A percentile compares a stretch with the other conserved stretches of the same genome.
Conservation (phyloP, 92 coral and sea anemone genomes). For the Montipora capitata region DNA sequence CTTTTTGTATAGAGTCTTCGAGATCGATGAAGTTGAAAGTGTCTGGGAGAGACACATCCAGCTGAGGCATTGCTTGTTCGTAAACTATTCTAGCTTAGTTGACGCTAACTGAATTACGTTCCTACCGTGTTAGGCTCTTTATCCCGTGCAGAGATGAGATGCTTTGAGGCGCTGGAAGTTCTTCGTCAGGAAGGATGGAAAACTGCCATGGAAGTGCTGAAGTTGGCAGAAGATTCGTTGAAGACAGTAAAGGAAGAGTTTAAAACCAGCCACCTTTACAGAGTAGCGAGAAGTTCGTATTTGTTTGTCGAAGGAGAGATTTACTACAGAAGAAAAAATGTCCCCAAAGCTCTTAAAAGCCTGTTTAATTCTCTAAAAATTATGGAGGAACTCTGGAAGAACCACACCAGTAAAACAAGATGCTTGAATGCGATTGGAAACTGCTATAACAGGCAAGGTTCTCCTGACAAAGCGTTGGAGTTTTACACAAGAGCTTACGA, state of each 20-base stretch:
- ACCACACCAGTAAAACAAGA: constrained; percentile 68
- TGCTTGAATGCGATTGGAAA: constrained; percentile 84
- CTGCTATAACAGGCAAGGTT: constrained; percentile 47
- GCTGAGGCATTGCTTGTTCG: no score
- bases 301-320: constrained; percentile 58
- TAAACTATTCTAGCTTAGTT: no score
- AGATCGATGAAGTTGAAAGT: no score
- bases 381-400: constrained; percentile 19
- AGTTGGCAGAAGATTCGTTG: constrained; percentile 52
- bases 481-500: constrained; percentile 47
- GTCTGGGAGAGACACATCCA: no score
- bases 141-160: constrained; percentile 57
- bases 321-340: constrained; percentile 16
- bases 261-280: neutral
- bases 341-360: constrained; percentile 26
- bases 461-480: constrained; percentile 41
- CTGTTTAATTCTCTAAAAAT: constrained; percentile 39
- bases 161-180: constrained; percentile 79
- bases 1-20: no score
- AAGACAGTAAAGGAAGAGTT: constrained; percentile 12
- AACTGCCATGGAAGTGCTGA: constrained; percentile 45
- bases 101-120: neutral
- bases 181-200: constrained; percentile 59
- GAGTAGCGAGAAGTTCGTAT: constrained; percentile 19
- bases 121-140: constrained; percentile 12